A percentile compares a stretch with the other conserved stretches of the same genome.
These are phyloP conservation scores for Ylistrum balloti DNA, from an alignment of 1,140 invertebrate genomes.

Conservation along the genomic window DNA sequence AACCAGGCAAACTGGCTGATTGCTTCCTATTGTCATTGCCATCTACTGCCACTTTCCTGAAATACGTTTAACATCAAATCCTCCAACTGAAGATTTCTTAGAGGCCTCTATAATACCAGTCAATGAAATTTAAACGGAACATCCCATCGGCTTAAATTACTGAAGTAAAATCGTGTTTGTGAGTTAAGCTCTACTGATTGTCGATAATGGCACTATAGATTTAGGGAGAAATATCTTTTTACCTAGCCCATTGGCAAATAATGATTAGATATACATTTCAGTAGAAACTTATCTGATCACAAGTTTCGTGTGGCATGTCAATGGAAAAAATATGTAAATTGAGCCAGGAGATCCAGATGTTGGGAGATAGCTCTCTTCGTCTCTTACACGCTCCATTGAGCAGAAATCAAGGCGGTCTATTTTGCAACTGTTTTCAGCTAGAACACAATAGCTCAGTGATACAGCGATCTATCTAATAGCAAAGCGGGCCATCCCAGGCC, in stretches of 20 bases:
- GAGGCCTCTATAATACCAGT: background rate
- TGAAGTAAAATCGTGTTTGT: background rate
- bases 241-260: conserved; percentile 21
- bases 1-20: background rate
- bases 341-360: conserved; percentile 12
- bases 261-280: conserved; percentile 29
- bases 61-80: background rate
- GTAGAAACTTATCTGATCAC: conserved; percentile 31
- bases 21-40: background rate
- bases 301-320: conserved; percentile 37
- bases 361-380: conserved; percentile 14
- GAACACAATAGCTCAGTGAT: conserved; percentile 11
- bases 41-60: background rate
- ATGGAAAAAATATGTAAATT: conserved; percentile 36
- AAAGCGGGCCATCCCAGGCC: conserved; percentile 29
- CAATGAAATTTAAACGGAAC: background rate
- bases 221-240: background rate
- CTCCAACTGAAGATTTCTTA: background rate
- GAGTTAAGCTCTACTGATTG: background rate
- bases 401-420: background rate
- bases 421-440: conserved; percentile 34
- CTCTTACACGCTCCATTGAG: conserved; percentile 13
- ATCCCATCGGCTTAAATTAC: background rate
- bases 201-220: background rate
- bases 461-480: background rate